A percentile compares a stretch with the other conserved stretches of the same genome.
These are phyloP conservation scores for Kradibia gibbosae DNA, from an alignment of 1,140 invertebrate species.

Conservation along the genomic window DNA sequence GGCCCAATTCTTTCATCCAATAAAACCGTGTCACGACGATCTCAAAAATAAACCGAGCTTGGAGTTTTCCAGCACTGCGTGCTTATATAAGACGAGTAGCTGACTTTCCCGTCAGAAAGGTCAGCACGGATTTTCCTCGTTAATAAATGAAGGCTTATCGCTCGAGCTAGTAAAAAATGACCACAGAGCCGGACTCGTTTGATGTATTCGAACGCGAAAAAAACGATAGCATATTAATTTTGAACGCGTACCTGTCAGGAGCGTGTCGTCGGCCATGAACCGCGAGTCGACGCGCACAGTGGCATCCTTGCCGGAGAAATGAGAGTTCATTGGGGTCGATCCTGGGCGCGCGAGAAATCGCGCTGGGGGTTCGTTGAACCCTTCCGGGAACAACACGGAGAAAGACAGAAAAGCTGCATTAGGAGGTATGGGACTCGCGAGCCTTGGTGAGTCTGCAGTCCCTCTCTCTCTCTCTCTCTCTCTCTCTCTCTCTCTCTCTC, in stretches of 20 bases:
- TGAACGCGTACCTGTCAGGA: not conserved
- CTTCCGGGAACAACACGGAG: not conserved
- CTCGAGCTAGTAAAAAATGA: not conserved
- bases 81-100: not conserved
- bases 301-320: not conserved
- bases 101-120: not conserved
- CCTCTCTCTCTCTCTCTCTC: too few relatives aligned
- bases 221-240: not conserved
- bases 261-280: too few relatives aligned
- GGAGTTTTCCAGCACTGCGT: not conserved
- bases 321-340: not conserved
- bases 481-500: too few relatives aligned
- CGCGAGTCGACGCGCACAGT: too few relatives aligned
- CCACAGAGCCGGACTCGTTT: too few relatives aligned
- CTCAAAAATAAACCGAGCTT: too few relatives aligned
- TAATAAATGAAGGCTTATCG: not conserved
- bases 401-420: too few relatives aligned
- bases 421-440: too few relatives aligned
- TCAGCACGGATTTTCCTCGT: not conserved
- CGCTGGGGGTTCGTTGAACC: constrained; percentile 14
- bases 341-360: constrained; percentile 7
- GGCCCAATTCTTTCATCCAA: too few relatives aligned
- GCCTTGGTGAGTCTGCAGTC: too few relatives aligned
- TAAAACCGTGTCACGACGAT: too few relatives aligned
- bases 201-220: not conserved